Evolutionary conservation across 1,140 invertebrate species (phyloP).

Genomic region (Ceratina calcarata): DNA sequence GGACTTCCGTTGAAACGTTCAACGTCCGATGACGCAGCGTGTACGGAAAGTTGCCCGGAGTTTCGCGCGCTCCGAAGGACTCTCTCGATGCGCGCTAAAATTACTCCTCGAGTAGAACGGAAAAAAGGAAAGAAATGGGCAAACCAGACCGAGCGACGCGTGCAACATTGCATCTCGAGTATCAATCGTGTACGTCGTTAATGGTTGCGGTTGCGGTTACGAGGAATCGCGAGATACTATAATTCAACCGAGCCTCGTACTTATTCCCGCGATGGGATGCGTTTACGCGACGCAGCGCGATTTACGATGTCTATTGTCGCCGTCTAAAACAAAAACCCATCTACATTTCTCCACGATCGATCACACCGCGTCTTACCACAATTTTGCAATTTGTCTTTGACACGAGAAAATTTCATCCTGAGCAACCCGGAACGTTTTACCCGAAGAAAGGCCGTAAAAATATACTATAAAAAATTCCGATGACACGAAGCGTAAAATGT

Average conservation of each 20-base stretch:
- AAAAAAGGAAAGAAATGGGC: neutral
- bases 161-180: conserved; percentile 32
- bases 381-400: neutral
- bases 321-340: conserved; percentile 24
- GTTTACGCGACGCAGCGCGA: too few relatives aligned
- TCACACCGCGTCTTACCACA: neutral
- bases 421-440: too few relatives aligned
- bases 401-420: neutral
- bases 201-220: conserved; percentile 51
- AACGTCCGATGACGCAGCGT: conserved; percentile 7
- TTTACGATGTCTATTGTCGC: conserved; percentile 46
- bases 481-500: neutral
- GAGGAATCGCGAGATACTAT: conserved; percentile 36
- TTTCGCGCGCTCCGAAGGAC: conserved; percentile 5
- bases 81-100: conserved; percentile 2
- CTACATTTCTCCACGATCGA: conserved; percentile 21
- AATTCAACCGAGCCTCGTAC: conserved; percentile 22
- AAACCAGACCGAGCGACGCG: neutral
- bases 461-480: neutral
- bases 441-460: neutral
- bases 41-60: neutral
- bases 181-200: conserved; percentile 53
- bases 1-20: conserved; percentile 4
- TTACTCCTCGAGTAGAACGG: neutral
- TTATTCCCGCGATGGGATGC: neutral